Evolutionary conservation across 2,113 vertebrate genomes (phyloP), one percentile per base, ranked within the genome.

Genomic region (Uropsilus gracilis): DNA sequence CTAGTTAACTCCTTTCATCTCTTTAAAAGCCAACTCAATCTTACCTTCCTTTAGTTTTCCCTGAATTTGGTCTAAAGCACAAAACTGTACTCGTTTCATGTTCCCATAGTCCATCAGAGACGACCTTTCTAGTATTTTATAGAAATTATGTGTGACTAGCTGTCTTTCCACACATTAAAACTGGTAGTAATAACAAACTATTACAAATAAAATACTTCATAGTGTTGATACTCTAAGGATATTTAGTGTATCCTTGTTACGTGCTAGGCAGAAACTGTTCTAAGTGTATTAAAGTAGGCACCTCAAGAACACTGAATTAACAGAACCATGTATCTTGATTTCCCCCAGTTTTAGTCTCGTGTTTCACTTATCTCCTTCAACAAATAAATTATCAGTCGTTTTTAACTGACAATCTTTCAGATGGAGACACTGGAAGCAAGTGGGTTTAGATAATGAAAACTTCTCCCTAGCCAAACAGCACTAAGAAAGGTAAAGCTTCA

Each of bases 181-280:
- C 44, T 66, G 66, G 92, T 32, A 86, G 48, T 83, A 50, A 82
- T 46, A 82, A 71, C 3, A 26, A 26, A 48, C 24, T 26, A 66
- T 46, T 76, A 82, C 14, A 87, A 50, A 72, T 71, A 37, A 96
- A 95, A 71, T 89, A 84, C 59, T 66, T 89, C 83, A 93, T 80
- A 89, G 91, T 89, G 71, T 30, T 93, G 59, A 76, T 48, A 87
- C 86, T 72, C 53, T 34, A 71, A 86, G 82, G 71, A 71, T 94
- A 88, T 94, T 71, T 92, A 76, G 34, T 82, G 39, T 88, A 46
- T 24, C 73, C 20, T 78, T 77, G 68, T 87, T 63, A 71, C 37
- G 59, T 66, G 42, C 32, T 24, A 63, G 44, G 57, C n/a, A 81
- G 64, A 13, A 17, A 18, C n/a, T 94, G 42, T 73, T 37, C 28